Evolutionary conservation across 2,888 invertebrate species (phyloP).

Genomic region (Pristionchus fissidentatus): DNA sequence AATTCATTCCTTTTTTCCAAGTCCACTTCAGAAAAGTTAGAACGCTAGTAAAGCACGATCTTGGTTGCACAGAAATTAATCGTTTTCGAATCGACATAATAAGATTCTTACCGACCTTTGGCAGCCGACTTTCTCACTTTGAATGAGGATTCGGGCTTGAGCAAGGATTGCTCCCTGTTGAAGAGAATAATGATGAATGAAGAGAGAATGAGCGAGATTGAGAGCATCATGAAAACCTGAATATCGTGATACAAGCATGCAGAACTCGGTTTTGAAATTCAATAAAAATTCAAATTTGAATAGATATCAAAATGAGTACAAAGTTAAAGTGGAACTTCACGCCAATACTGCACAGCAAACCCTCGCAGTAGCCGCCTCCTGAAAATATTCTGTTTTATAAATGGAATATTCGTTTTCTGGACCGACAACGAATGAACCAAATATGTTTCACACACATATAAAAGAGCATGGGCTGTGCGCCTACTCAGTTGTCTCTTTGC

Average conservation of each 20-base stretch:
- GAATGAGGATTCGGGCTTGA: background rate
- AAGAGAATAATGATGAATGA: conserved; percentile 8
- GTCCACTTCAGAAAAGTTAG: too few species aligned
- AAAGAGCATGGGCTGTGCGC: too few species aligned
- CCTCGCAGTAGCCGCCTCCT: background rate
- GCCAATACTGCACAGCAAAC: background rate
- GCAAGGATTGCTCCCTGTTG: background rate
- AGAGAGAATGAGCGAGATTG: background rate
- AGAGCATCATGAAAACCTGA: background rate
- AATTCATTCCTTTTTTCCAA: background rate
- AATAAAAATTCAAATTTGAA: background rate
- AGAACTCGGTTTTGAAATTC: too few species aligned
- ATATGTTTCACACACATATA: too few species aligned
- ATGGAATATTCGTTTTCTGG: too few species aligned
- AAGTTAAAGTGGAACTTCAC: background rate
- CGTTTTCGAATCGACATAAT: too few species aligned
- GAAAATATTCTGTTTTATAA: background rate
- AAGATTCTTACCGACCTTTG: background rate
- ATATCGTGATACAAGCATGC: too few species aligned
- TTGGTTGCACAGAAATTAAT: too few species aligned
- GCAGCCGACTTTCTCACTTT: background rate
- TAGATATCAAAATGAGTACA: background rate
- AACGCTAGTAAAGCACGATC: too few species aligned
- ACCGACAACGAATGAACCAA: too few species aligned
- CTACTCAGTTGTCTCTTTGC: too few species aligned